These are phyloP conservation scores for Mormyrus proboscirostris DNA, from an alignment of 2,797 vertebrate species.

Conservation along the genomic window DNA sequence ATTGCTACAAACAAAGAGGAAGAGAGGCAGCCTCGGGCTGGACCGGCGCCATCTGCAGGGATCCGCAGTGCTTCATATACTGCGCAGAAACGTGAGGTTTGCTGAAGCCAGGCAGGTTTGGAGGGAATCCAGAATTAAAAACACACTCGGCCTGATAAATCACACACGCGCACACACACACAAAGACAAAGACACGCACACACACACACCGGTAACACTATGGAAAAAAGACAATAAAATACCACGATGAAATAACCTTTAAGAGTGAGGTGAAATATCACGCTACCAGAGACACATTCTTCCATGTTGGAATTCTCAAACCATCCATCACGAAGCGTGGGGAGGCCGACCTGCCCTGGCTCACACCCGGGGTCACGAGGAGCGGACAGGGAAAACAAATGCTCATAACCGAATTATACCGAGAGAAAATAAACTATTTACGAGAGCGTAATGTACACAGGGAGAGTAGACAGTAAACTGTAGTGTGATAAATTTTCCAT, in stretches of 20 bases:
- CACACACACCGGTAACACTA: background rate
- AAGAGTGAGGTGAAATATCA: background rate
- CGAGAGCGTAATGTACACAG: conserved; percentile 17
- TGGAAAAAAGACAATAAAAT: background rate
- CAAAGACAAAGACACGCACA: background rate
- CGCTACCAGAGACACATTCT: conserved; percentile 35
- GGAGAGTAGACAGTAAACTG: conserved; percentile 24
- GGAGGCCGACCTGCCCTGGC: conserved; percentile 73
- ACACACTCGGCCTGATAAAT: conserved; percentile 55
- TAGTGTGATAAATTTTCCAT: conserved; percentile 16
- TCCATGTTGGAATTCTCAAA: conserved; percentile 74
- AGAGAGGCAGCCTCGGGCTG: conserved; percentile 56
- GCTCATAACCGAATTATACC: conserved; percentile 23
- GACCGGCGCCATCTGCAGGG: conserved; percentile 59
- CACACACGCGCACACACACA: conserved; percentile 14
- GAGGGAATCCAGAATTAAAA: conserved; percentile 48
- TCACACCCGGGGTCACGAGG: conserved; percentile 74
- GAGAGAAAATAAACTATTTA: conserved; percentile 11
- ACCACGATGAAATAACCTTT: background rate
- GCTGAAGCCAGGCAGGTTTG: conserved; percentile 53
- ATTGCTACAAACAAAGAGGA: conserved; percentile 72
- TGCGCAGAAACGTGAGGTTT: conserved; percentile 57
- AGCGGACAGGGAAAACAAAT: background rate
- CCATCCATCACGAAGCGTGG: conserved; percentile 76
- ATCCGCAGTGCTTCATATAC: conserved; percentile 41